phyloP scores from a whole-genome alignment of 1,140 invertebrate genomes.

The Chrysopa pallens region DNA sequence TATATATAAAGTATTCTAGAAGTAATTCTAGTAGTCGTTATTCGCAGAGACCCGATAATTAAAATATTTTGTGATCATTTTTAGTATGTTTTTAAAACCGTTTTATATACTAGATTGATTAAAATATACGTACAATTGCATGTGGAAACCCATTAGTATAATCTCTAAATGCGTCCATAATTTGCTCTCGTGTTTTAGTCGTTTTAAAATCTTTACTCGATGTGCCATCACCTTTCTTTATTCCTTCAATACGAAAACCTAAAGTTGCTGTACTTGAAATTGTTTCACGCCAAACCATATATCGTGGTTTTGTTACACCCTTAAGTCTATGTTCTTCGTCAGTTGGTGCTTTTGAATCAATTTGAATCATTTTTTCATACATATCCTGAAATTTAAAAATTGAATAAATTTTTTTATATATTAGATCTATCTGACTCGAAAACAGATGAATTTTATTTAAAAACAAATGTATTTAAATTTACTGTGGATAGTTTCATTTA shows the following conservation, averaged over 20 bases:
- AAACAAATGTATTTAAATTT: too few relatives aligned
- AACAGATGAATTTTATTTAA: background rate
- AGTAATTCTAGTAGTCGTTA: too few relatives aligned
- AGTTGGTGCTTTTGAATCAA: constrained; percentile 76
- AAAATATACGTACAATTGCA: constrained; percentile 43
- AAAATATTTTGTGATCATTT: too few relatives aligned
- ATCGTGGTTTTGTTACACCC: constrained; percentile 87
- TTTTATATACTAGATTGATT: too few relatives aligned
- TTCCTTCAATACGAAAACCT: constrained; percentile 92
- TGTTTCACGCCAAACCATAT: constrained; percentile 96
- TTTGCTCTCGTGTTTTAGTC: constrained; percentile 68
- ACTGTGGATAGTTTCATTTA: too few relatives aligned
- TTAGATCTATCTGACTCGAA: too few relatives aligned
- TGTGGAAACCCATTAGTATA: constrained; percentile 68
- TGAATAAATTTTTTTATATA: too few relatives aligned
- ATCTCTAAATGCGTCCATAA: constrained; percentile 60
- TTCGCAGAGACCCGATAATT: too few relatives aligned
- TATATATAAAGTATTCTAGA: too few relatives aligned
- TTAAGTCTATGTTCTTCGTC: constrained; percentile 74
- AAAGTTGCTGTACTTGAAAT: constrained; percentile 89
- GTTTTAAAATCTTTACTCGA: constrained; percentile 94
- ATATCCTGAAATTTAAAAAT: constrained; percentile 50
- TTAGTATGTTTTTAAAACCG: too few relatives aligned
- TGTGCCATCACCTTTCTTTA: constrained; percentile 71
- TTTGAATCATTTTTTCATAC: constrained; percentile 97